Base-by-base conservation (phyloP, 1,140 invertebrate species). In the Portunus trituberculatus region DNA sequence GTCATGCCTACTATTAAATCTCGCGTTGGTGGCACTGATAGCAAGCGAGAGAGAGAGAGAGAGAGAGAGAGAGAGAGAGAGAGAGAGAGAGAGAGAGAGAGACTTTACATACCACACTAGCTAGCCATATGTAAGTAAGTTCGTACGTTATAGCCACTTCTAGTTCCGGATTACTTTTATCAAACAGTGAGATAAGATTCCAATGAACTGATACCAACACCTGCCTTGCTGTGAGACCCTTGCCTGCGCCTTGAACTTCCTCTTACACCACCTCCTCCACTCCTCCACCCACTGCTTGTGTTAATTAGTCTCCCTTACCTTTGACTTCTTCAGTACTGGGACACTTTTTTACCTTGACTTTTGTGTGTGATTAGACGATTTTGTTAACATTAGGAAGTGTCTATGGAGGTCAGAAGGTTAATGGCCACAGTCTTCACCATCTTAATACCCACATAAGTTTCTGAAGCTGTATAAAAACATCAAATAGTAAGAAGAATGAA, bases 21-120 rank as follows among this genome's bases (percentile, higher is more conserved):
- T 76, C 12, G 52, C 16, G 67, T n/a, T 7, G 67, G 12, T 76
- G 67, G 20, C 14, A 52, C 6, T 6, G 48, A 52, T 25, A n/a
- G 25, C 20, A 8, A 76, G 0, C 0, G 25, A n/a, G 0, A 25
- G 14, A 25, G 88, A 48, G 29, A 32, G 88, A 46, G 88, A 28
- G 88, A 46, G 88, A 28, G 39, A 52, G 16, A 52, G 32, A n/a
- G 87, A 39, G 32, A 88, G 46, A 88, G 32, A 88, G 67, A 76
- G 67, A 76, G 67, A 25, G 25, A 59, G 52, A 59, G 52, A 59
- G 52, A 88, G 32, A 88, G 67, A 76, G 67, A 76, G 67, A 25
- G 25, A 59, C 52, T n/a, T 29, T 92, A 92, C 39, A n/a, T 90
- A 90, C 48, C n/a, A 32, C 20, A 20, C 32, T 88, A 87, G n/a